Conservation (phyloP, 2,113 vertebrate species). For the Heterotis niloticus region DNA sequence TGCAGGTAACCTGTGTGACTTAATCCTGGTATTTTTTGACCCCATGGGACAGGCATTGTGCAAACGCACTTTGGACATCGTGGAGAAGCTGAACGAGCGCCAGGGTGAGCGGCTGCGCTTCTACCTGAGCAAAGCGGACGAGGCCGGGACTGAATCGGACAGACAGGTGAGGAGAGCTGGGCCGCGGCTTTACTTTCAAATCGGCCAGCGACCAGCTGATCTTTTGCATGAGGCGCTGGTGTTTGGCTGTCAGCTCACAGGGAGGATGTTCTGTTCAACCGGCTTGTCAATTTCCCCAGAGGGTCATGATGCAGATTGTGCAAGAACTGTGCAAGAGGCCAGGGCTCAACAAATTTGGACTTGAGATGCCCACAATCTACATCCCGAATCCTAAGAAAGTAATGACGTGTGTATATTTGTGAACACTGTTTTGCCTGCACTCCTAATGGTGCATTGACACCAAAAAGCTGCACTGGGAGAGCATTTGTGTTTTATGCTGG, state of each 20-base stretch:
- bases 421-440: no score
- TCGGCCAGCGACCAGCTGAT: no score
- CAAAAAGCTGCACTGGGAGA: no score
- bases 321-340: constrained; percentile 77
- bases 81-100: constrained; percentile 69
- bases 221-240: neutral
- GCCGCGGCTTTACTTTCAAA: no score
- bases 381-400: constrained; percentile 70
- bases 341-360: constrained; percentile 76
- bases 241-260: neutral
- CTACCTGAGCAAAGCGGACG: constrained; percentile 76
- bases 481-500: neutral
- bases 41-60: constrained; percentile 80
- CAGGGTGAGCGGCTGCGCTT: constrained; percentile 71
- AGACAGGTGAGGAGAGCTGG: constrained; percentile 57
- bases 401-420: no score
- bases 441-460: no score
- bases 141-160: constrained; percentile 72
- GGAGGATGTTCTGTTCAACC: neutral
- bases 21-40: constrained; percentile 77
- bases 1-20: constrained; percentile 71
- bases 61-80: constrained; percentile 76
- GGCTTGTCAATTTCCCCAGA: constrained; percentile 47
- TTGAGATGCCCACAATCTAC: constrained; percentile 79
- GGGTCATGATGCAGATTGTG: constrained; percentile 81